phyloP scores from a whole-genome alignment of 2,797 vertebrate genomes.

The Acrocephalus scirpaceus region DNA sequence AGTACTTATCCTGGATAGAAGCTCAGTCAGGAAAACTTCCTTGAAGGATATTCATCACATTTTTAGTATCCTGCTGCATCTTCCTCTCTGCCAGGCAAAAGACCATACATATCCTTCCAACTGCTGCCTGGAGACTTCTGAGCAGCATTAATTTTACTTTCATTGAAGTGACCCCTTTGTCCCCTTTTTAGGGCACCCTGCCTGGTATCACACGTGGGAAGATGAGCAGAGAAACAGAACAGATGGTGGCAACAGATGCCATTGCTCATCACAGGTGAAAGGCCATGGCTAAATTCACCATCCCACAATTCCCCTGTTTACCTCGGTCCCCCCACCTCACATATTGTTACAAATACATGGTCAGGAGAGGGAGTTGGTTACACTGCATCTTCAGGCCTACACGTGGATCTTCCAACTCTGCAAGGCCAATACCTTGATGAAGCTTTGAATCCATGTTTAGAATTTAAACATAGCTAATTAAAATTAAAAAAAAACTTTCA shows the following conservation, averaged over 20 bases:
- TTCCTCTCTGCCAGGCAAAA: not conserved
- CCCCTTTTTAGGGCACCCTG: not conserved
- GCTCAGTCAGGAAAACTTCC: not conserved
- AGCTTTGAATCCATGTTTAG: not conserved
- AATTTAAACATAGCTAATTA: not conserved
- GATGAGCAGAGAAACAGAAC: not conserved
- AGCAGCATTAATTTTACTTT: not conserved
- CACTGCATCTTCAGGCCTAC: not conserved
- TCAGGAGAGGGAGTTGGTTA: not conserved
- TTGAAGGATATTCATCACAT: not conserved
- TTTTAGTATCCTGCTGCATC: not conserved
- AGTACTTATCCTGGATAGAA: not conserved
- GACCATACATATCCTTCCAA: not conserved
- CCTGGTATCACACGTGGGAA: not conserved
- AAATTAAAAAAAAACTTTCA: not conserved
- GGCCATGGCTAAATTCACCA: not conserved
- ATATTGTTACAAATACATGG: not conserved
- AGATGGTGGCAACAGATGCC: conserved; percentile 40
- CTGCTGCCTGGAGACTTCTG: not conserved
- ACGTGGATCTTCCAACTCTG: not conserved
- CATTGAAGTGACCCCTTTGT: not conserved
- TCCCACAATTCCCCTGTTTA: not conserved
- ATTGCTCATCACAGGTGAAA: not conserved
- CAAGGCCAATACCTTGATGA: not conserved
- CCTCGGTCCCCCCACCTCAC: not conserved